Base-by-base conservation (phyloP, 2,888 invertebrate genomes). In the Drosophila stalkeri region DNA sequence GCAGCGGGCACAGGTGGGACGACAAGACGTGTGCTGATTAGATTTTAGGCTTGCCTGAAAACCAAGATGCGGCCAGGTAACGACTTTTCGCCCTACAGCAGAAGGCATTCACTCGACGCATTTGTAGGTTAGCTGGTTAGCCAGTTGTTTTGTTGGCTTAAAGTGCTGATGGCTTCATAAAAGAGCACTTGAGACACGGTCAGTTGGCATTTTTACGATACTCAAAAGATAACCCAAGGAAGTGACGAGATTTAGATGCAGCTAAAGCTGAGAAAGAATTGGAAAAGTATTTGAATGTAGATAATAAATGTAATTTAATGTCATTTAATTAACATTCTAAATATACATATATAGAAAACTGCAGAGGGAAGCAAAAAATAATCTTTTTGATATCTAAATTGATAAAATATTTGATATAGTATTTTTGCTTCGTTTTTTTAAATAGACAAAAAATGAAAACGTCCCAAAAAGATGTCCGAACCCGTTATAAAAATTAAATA, bases 41-140 rank as follows among this genome's bases (percentile, higher is more conserved):
- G 88, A 86, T 88, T 88, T 87, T 69, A 47, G 64, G 46, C 68
- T 68, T 70, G 65, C 65, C 66, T 51, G 54, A 59, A 66, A 66
- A 39, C 65, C 52, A 72, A 65, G 56, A 72, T 68, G 78, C 64
- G 81, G 71, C 67, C 79, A 83, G 73, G 69, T 75, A 52, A 66
- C 49, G 47, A 43, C 66, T 70, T 66, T 80, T 64, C 64, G 39
- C 60, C 60, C 49, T 49, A 16, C 39, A 57, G 60, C 51, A n/a
- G 60, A 62, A 64, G 37, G 23, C 27, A 39, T 62, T 59, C 20
- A 54, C 18, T 43, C 35, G 43, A 35, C 51, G 41, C 67, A 61
- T 77, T 80, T 77, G n/a, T 84, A 74, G 84, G 84, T 87, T 84
- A 84, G 78, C 87, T 82, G 87, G 83, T 66, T 83, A 84, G 51